These are phyloP conservation scores for Porites australiensis DNA, from an alignment of 64 coral and sea anemone species.

Conservation along the genomic window DNA sequence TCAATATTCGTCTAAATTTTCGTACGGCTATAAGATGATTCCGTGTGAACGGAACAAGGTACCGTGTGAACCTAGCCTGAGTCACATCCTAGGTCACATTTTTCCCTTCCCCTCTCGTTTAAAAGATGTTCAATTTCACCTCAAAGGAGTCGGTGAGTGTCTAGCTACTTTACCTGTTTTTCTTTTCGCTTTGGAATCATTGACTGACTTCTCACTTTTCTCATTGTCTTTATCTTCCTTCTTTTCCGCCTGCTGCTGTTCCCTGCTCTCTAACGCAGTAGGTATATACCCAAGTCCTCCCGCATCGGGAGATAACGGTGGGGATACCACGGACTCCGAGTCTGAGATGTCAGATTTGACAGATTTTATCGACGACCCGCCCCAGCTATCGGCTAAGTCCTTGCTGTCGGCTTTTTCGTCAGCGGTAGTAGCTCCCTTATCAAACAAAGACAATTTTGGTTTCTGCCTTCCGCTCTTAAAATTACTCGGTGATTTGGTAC, in stretches of 20 bases:
- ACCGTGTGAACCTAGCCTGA: too few relatives aligned
- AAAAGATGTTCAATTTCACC: too few relatives aligned
- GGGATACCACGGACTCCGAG: slow-evolving; percentile 65
- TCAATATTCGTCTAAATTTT: too few relatives aligned
- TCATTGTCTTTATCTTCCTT: slow-evolving; percentile 7
- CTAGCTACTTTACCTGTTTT: slow-evolving; percentile 46
- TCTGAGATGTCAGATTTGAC: slow-evolving; percentile 39
- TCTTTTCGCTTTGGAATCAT: slow-evolving; percentile 57
- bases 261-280: slow-evolving; percentile 54
- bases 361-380: slow-evolving; percentile 72
- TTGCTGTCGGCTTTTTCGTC: slow-evolving; percentile 63
- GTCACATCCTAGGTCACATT: too few relatives aligned
- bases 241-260: background rate
- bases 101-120: background rate
- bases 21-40: too few relatives aligned
- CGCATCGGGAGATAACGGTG: slow-evolving; percentile 69
- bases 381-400: slow-evolving; percentile 87
- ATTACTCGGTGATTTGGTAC: slow-evolving; percentile 56
- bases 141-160: background rate
- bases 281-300: slow-evolving; percentile 63
- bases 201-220: slow-evolving; percentile 72
- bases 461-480: slow-evolving; percentile 51
- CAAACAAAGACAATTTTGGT: slow-evolving; percentile 83
- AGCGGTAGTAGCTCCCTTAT: slow-evolving; percentile 31
- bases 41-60: too few relatives aligned